A percentile compares a stretch with the other conserved stretches of the same genome.
These are phyloP conservation scores for Metopia argyrocephala DNA, from an alignment of 2,888 invertebrate genomes.

Conservation along the genomic window DNA sequence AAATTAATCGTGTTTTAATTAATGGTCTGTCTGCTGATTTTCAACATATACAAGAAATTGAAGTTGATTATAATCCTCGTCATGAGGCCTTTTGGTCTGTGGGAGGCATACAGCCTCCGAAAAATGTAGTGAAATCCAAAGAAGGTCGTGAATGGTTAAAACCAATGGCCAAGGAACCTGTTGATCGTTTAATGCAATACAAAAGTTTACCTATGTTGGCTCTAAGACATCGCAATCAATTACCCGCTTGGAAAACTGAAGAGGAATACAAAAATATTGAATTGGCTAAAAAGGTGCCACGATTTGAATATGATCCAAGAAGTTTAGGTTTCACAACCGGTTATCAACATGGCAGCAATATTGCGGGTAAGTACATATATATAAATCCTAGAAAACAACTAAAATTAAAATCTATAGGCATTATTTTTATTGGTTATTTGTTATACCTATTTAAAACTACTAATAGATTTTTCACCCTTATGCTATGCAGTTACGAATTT, in stretches of 20 bases:
- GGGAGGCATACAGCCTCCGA: slow-evolving; percentile 84
- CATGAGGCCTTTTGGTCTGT: slow-evolving; percentile 92
- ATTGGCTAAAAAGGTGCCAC: slow-evolving; percentile 78
- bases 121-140: slow-evolving; percentile 78
- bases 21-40: slow-evolving; percentile 81
- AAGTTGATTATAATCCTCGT: slow-evolving; percentile 88
- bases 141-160: slow-evolving; percentile 78
- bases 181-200: slow-evolving; percentile 86
- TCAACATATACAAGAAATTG: slow-evolving; percentile 81
- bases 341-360: slow-evolving; percentile 84
- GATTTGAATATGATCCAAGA: slow-evolving; percentile 82
- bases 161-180: slow-evolving; percentile 79
- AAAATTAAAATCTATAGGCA: no score
- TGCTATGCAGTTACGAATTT: no score
- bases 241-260: slow-evolving; percentile 82
- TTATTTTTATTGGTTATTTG: no score
- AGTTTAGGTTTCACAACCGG: slow-evolving; percentile 81
- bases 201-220: slow-evolving; percentile 84
- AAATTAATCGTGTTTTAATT: slow-evolving; percentile 85
- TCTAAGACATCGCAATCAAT: slow-evolving; percentile 84
- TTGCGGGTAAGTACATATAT: slow-evolving; percentile 86
- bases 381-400: no score
- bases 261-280: slow-evolving; percentile 81
- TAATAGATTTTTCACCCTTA: no score
- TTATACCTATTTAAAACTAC: no score